Conservation (phyloP, 2,888 invertebrate species). For the Agrotis clavis region DNA sequence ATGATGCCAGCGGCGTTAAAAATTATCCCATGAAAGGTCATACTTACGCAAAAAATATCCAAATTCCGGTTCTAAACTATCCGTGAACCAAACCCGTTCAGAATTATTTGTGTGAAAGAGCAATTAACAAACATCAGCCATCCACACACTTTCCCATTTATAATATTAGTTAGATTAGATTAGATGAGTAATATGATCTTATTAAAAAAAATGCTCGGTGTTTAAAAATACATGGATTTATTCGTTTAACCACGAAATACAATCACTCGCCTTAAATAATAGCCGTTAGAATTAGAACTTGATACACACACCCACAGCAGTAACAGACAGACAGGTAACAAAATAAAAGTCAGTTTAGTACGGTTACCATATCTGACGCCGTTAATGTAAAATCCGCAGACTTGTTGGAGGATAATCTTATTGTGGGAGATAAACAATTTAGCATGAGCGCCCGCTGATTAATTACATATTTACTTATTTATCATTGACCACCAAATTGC, state of each 20-base stretch:
- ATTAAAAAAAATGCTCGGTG: not conserved
- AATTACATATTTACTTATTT: not conserved
- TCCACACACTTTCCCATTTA: too few species aligned
- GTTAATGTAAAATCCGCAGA: not conserved
- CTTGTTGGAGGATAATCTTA: not conserved
- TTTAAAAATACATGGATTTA: constrained; percentile 19
- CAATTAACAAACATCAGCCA: too few species aligned
- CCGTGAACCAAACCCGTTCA: too few species aligned
- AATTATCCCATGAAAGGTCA: too few species aligned
- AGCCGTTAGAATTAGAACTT: not conserved
- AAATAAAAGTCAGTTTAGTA: not conserved
- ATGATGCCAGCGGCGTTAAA: too few species aligned
- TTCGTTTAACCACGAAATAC: constrained; percentile 22
- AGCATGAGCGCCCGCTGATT: too few species aligned
- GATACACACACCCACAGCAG: not conserved
- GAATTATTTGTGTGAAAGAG: too few species aligned
- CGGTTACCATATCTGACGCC: not conserved
- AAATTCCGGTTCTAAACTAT: too few species aligned
- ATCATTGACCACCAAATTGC: not conserved
- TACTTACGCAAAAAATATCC: too few species aligned
- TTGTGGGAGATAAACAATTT: not conserved
- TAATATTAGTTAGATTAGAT: too few species aligned
- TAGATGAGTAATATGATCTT: too few species aligned
- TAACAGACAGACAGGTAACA: not conserved
- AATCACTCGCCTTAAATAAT: not conserved